phyloP scores from a whole-genome alignment of 1,140 invertebrate genomes.

The Heliconius himera region DNA sequence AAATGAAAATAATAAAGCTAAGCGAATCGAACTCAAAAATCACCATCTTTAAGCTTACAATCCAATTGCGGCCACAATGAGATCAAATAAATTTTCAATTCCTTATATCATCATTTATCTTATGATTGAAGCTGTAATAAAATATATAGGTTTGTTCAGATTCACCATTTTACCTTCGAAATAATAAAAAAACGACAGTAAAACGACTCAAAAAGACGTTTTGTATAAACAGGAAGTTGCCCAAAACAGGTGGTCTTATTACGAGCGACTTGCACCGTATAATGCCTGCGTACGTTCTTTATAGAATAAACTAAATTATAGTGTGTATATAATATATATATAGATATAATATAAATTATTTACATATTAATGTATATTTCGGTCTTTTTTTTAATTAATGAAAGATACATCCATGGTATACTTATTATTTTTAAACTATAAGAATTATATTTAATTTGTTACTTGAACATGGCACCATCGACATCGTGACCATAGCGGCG shows the following conservation, averaged over 20 bases:
- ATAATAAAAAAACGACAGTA: slow-evolving; percentile 8
- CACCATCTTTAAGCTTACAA: too few species aligned
- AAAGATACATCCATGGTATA: too few species aligned
- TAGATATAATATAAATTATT: too few species aligned
- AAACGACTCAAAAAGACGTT: not conserved
- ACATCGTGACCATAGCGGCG: too few species aligned
- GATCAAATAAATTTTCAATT: not conserved
- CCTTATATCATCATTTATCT: not conserved
- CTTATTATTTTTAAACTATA: too few species aligned
- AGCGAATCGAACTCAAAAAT: too few species aligned
- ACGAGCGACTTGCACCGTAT: slow-evolving; percentile 5
- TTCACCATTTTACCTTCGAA: not conserved
- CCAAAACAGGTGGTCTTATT: slow-evolving; percentile 11
- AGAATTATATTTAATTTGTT: too few species aligned
- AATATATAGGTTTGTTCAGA: not conserved
- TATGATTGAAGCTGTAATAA: not conserved
- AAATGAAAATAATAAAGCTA: too few species aligned
- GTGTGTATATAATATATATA: too few species aligned
- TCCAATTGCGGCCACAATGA: not conserved
- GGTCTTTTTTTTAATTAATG: too few species aligned
- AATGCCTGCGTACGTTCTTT: not conserved
- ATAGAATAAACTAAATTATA: not conserved
- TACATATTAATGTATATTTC: too few species aligned
- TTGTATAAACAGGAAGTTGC: slow-evolving; percentile 12
- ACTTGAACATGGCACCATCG: too few species aligned